These are phyloP conservation scores for Polydrusus tereticollis DNA, from an alignment of 2,888 invertebrate species.

Conservation along the genomic window DNA sequence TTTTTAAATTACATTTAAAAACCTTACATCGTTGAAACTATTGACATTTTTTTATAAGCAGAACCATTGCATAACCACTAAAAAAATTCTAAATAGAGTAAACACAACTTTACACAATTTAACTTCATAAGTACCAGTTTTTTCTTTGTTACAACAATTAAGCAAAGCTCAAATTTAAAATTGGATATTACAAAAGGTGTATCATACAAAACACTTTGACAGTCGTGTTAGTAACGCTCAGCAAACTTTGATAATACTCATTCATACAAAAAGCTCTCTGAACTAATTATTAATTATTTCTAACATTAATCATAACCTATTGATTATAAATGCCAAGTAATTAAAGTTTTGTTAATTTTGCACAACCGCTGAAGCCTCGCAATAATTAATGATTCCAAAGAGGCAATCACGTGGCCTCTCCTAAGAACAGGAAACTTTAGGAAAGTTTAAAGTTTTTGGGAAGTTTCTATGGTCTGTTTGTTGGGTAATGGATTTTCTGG, in stretches of 20 bases:
- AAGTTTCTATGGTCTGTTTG: conserved; percentile 28
- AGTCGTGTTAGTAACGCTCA: not conserved
- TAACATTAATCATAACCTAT: conserved; percentile 4
- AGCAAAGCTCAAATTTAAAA: too few species aligned
- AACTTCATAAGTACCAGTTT: too few species aligned
- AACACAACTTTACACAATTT: too few species aligned
- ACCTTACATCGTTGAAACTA: too few species aligned
- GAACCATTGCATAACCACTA: too few species aligned
- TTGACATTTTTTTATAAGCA: too few species aligned
- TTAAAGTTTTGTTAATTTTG: conserved; percentile 41
- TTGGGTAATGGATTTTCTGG: not conserved
- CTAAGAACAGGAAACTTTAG: conserved; percentile 30
- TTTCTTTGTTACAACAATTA: too few species aligned
- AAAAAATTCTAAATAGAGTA: too few species aligned
- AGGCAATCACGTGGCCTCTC: conserved; percentile 36
- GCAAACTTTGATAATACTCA: not conserved
- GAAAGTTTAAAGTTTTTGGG: conserved; percentile 26
- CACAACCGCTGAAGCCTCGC: conserved; percentile 9
- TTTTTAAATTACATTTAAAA: too few species aligned
- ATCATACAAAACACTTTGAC: not conserved
- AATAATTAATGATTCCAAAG: conserved; percentile 37
- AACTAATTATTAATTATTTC: not conserved
- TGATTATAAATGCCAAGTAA: conserved; percentile 17
- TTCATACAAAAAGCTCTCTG: not conserved
- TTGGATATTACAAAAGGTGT: not conserved